phyloP scores from a whole-genome alignment of 2,113 vertebrate genomes.

The Thamnophis sirtalis region DNA sequence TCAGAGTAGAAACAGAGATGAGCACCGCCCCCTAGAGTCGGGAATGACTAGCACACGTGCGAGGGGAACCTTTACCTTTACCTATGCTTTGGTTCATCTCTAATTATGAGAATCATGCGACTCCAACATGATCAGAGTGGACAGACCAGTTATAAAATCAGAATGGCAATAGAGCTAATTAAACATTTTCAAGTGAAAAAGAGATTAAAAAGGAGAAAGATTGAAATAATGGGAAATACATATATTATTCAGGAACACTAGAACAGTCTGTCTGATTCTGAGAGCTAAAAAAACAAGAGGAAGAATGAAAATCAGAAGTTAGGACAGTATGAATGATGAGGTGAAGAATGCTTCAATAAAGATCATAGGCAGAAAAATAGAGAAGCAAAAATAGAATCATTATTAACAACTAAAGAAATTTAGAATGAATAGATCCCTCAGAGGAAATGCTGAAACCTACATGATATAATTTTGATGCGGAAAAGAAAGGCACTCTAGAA shows the following conservation, averaged over 20 bases:
- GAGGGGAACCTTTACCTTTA: no score
- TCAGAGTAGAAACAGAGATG: no score
- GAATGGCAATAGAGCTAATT: neutral
- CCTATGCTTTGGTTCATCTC: neutral
- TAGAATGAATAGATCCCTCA: slow-evolving; percentile 33
- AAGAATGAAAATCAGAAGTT: neutral
- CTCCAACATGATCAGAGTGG: neutral
- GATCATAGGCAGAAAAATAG: slow-evolving; percentile 33
- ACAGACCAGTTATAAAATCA: neutral
- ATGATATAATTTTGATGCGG: slow-evolving; percentile 36
- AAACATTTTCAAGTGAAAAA: slow-evolving; percentile 1
- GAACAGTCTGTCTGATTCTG: neutral
- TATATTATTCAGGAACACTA: neutral
- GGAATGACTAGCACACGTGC: no score
- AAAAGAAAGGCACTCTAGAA: slow-evolving; percentile 39
- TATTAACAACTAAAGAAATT: slow-evolving; percentile 36
- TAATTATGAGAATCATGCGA: neutral
- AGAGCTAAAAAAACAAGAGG: neutral
- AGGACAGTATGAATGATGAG: neutral
- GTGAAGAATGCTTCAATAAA: slow-evolving; percentile 15
- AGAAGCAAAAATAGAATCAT: slow-evolving; percentile 43
- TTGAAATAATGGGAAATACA: neutral
- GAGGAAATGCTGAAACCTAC: slow-evolving; percentile 36
- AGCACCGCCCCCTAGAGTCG: no score
- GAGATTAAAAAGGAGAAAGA: neutral